Percentiles rank a stretch among this genome's conserved stretches.
These are phyloP conservation scores for Dasypogon diadema DNA, from an alignment of 2,888 invertebrate species.

Conservation along the genomic window DNA sequence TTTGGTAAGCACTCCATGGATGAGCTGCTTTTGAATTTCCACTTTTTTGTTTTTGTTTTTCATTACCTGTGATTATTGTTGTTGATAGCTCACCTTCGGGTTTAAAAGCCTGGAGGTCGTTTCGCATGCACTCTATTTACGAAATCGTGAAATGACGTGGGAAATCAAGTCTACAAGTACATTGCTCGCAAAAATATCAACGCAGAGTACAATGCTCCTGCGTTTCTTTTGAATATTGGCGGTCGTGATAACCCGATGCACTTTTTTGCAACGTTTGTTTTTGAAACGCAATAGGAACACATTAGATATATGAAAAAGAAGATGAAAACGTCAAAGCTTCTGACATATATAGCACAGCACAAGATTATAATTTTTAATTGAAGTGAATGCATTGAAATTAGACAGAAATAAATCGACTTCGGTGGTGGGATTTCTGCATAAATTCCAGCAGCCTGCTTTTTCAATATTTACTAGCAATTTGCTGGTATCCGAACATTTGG, in stretches of 20 bases:
- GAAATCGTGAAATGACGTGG: constrained; percentile 16
- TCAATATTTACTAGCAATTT: no score
- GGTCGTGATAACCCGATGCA: not conserved
- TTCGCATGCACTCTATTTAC: not conserved
- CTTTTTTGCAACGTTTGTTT: not conserved
- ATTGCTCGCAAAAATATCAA: not conserved
- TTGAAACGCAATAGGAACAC: no score
- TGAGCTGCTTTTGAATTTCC: constrained; percentile 12
- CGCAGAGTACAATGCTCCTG: not conserved
- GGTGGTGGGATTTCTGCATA: no score
- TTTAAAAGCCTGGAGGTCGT: constrained; percentile 23
- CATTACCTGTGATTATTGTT: constrained; percentile 5
- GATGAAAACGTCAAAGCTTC: no score
- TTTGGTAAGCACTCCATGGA: constrained; percentile 17
- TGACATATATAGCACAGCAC: no score
- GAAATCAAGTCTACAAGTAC: not conserved
- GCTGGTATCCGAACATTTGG: no score
- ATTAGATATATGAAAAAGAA: no score
- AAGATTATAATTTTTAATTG: no score
- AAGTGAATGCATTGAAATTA: no score
- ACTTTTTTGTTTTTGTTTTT: constrained; percentile 2
- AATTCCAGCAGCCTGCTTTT: no score
- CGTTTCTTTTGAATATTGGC: not conserved
- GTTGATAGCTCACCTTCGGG: not conserved
- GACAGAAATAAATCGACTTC: no score